phyloP scores from a whole-genome alignment of 2,888 invertebrate genomes.

The Torymus auratus region DNA sequence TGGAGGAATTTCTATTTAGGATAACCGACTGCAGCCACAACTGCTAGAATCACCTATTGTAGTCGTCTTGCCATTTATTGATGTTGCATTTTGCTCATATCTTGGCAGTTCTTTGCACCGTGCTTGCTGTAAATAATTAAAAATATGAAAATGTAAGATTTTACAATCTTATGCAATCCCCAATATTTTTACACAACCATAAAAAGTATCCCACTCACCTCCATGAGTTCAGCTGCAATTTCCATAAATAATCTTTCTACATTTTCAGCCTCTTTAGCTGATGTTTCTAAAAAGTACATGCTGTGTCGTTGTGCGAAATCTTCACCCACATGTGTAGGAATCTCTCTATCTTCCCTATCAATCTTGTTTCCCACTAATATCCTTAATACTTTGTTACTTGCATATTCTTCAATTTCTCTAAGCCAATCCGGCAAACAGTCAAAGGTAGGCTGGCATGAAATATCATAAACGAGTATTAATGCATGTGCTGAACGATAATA shows the following conservation, averaged over 20 bases:
- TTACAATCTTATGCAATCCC: background rate
- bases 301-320: constrained; percentile 96
- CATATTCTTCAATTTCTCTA: constrained; percentile 97
- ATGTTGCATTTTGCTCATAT: constrained; percentile 85
- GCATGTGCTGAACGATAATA: constrained; percentile 98
- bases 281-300: constrained; percentile 99
- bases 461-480: constrained; percentile 96
- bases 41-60: constrained; percentile 83
- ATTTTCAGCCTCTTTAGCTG: constrained; percentile 98
- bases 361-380: constrained; percentile 98
- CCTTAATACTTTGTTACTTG: constrained; percentile 94
- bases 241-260: constrained; percentile 97
- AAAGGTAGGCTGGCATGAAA: constrained; percentile 97
- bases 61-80: constrained; percentile 85
- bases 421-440: constrained; percentile 98
- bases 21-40: constrained; percentile 78
- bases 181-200: constrained; percentile 1
- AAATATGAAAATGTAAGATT: background rate
- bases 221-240: constrained; percentile 95
- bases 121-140: constrained; percentile 82
- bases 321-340: constrained; percentile 95
- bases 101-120: constrained; percentile 88
- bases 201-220: constrained; percentile 77
- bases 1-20: constrained; percentile 67
- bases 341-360: constrained; percentile 96